phyloP scores from a whole-genome alignment of 1,140 invertebrate species.

The Harlomillsia oculata region DNA sequence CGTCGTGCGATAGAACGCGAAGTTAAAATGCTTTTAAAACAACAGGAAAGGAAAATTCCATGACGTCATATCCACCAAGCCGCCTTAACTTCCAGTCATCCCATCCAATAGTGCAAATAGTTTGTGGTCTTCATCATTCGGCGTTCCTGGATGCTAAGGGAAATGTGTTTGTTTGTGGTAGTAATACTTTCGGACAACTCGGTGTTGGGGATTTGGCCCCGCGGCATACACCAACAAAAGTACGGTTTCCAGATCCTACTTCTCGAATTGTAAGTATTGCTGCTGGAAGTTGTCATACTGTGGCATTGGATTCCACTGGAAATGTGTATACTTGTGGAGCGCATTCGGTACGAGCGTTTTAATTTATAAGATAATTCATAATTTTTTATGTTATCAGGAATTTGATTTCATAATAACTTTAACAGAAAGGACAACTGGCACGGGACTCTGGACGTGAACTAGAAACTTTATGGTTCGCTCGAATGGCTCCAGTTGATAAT shows the following conservation, averaged over 20 bases:
- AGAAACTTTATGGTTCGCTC: conserved; percentile 41
- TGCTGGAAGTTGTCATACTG: conserved; percentile 90
- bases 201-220: conserved; percentile 72
- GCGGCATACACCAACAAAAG: conserved; percentile 62
- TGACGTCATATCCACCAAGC: conserved; percentile 69
- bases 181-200: conserved; percentile 87
- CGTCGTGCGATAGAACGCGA: background rate
- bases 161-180: conserved; percentile 75
- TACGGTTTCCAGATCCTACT: conserved; percentile 58
- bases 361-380: too few relatives aligned
- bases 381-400: background rate
- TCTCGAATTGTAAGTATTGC: conserved; percentile 58
- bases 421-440: conserved; percentile 81
- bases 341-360: conserved; percentile 60
- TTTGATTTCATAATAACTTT: too few relatives aligned
- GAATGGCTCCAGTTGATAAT: conserved; percentile 27
- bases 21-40: background rate
- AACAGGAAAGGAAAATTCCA: conserved; percentile 34
- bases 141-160: conserved; percentile 63
- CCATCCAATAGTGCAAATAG: conserved; percentile 62
- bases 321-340: conserved; percentile 89
- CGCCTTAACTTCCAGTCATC: conserved; percentile 54
- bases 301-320: conserved; percentile 76
- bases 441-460: conserved; percentile 43
- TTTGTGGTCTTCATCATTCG: conserved; percentile 85